Percentiles rank a stretch among this genome's conserved stretches.
Evolutionary conservation across 92 coral and sea anemone species (phyloP).

Genomic region (Plumapathes pennacea): DNA sequence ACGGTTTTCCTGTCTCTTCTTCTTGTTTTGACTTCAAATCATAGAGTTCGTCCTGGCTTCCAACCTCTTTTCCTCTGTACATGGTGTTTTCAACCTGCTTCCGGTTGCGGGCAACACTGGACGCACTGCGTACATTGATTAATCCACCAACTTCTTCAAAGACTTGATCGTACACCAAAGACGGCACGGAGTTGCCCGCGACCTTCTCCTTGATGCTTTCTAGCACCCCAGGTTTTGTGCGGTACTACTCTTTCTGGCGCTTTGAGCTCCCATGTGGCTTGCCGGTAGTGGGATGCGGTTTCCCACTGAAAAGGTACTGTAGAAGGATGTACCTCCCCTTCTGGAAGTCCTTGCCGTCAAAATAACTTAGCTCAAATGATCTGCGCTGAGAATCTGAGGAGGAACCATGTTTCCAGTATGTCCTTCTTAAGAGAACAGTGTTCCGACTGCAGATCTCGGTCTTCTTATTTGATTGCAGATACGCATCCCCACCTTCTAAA

Average conservation of each 20-base stretch:
- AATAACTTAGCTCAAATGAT: too few species aligned
- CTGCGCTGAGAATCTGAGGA: too few species aligned
- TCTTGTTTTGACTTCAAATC: conserved; percentile 37
- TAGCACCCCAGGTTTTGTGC: conserved; percentile 18
- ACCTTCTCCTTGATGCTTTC: conserved; percentile 34
- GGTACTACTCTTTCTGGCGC: conserved; percentile 3
- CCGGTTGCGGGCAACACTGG: conserved; percentile 23
- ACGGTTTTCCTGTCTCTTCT: conserved; percentile 24
- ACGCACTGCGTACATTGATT: conserved; percentile 5
- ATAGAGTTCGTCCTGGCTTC: conserved; percentile 27
- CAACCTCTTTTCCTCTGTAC: conserved; percentile 3
- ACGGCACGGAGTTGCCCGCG: conserved; percentile 5
- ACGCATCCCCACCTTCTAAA: too few species aligned
- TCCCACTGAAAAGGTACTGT: conserved; percentile 10
- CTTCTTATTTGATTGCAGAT: too few species aligned
- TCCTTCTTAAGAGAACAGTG: too few species aligned
- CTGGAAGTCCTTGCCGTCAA: conserved; percentile 5
- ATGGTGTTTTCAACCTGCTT: conserved; percentile 42
- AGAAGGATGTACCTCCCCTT: not conserved
- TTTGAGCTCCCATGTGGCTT: conserved; percentile 33
- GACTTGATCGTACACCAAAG: conserved; percentile 32
- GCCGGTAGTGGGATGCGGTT: conserved; percentile 12
- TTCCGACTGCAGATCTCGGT: too few species aligned
- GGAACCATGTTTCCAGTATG: too few species aligned
- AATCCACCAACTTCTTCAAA: conserved; percentile 50